These are phyloP conservation scores for Trematocara nigrifrons DNA, from an alignment of 2,113 vertebrate species.

Conservation along the genomic window DNA sequence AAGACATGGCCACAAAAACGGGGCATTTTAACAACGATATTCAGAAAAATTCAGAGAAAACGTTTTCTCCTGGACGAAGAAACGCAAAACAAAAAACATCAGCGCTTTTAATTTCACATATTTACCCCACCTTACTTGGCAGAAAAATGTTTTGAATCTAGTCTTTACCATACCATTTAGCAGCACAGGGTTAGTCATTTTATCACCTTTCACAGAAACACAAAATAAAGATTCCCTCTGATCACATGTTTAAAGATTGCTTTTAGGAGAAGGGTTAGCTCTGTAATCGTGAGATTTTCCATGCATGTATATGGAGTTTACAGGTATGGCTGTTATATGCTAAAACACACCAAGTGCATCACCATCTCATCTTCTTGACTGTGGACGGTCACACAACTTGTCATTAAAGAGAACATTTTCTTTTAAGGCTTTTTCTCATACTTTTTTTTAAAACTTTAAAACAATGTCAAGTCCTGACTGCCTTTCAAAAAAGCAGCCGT, in stretches of 20 bases:
- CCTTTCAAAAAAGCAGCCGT: neutral
- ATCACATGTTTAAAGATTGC: neutral
- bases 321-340: neutral
- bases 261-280: neutral
- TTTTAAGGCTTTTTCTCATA: neutral
- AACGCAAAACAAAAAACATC: neutral
- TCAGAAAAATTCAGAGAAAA: neutral
- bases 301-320: neutral
- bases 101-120: neutral
- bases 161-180: neutral
- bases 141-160: neutral
- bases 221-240: neutral
- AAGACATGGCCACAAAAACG: conserved; percentile 12
- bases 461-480: neutral
- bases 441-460: neutral
- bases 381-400: neutral
- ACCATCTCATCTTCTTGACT: neutral
- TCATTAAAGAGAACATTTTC: neutral
- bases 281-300: neutral
- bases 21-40: neutral
- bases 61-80: neutral
- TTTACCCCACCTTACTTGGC: neutral
- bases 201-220: neutral
- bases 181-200: neutral
- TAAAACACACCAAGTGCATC: neutral